phyloP scores from a whole-genome alignment of 30 jellyfish, hydroid and myxozoan genomes.

The Aurelia coerulea region DNA sequence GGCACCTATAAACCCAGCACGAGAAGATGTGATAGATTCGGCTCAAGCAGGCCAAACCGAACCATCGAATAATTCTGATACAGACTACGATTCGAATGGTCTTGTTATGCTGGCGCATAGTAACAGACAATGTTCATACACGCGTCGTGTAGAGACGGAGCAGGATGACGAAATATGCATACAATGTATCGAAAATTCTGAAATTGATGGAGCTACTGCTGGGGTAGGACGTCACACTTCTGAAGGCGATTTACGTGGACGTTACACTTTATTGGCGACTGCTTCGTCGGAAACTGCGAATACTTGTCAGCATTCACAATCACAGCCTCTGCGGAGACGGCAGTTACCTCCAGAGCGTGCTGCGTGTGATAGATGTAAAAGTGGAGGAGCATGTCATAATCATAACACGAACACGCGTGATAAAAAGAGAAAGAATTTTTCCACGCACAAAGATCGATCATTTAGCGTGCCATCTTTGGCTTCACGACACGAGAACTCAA shows the following conservation, averaged over 20 bases:
- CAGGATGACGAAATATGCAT: neutral
- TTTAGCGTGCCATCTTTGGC: conserved; percentile 38
- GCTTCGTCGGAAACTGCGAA: neutral
- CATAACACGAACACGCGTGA: neutral
- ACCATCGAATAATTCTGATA: neutral
- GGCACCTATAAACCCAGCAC: conserved; percentile 16
- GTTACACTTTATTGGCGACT: conserved; percentile 10
- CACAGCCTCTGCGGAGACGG: conserved; percentile 7
- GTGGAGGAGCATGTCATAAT: neutral
- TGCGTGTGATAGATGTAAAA: neutral
- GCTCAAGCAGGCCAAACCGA: neutral
- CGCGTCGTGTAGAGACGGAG: too few species aligned
- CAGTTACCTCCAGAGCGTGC: neutral
- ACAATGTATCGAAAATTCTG: conserved; percentile 43
- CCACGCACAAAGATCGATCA: conserved; percentile 17
- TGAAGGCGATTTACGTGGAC: conserved; percentile 10
- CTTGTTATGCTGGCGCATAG: neutral
- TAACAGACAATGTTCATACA: too few species aligned
- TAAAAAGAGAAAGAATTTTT: neutral
- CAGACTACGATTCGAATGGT: neutral
- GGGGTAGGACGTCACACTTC: conserved; percentile 8
- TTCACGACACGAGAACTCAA: conserved; percentile 16
- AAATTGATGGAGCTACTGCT: neutral
- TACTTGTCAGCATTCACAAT: neutral
- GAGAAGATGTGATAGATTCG: neutral